phyloP scores from a whole-genome alignment of 1,140 invertebrate genomes.

The Pseudomyrmex cubaensis region DNA sequence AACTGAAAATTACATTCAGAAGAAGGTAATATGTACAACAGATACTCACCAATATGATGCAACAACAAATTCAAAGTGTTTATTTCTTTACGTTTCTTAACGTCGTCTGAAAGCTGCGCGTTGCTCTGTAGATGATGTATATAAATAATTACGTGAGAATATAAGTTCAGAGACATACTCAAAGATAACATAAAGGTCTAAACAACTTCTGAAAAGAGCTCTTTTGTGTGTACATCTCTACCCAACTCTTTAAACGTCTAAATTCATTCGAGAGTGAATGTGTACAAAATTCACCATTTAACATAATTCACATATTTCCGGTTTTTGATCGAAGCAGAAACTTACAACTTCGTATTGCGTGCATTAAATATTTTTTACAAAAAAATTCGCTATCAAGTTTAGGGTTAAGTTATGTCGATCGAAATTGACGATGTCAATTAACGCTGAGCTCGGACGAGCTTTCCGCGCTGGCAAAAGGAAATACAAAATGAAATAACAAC shows the following conservation, averaged over 20 bases:
- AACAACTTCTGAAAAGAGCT: too few relatives aligned
- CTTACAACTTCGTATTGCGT: too few relatives aligned
- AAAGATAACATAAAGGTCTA: too few relatives aligned
- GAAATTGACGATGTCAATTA: conserved; percentile 13
- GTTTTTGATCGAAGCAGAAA: not conserved
- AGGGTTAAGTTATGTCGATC: not conserved
- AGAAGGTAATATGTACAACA: not conserved
- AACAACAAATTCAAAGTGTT: conserved; percentile 1
- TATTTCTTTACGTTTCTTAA: not conserved
- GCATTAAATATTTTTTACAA: too few relatives aligned
- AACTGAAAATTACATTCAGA: not conserved
- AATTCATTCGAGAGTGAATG: too few relatives aligned
- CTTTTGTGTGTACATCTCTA: too few relatives aligned
- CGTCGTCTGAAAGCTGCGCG: too few relatives aligned
- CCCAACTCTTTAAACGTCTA: too few relatives aligned
- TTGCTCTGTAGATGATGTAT: too few relatives aligned
- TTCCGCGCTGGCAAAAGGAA: not conserved
- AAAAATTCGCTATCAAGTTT: conserved; percentile 11
- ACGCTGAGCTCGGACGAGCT: too few relatives aligned
- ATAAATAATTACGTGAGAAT: too few relatives aligned
- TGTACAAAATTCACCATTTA: too few relatives aligned
- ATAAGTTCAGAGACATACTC: not conserved
- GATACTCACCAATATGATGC: not conserved
- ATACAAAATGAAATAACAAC: conserved; percentile 14
- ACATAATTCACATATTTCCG: not conserved